Evolutionary conservation across 2,113 vertebrate genomes (phyloP).

Genomic region (Ivindomyrus marchei): DNA sequence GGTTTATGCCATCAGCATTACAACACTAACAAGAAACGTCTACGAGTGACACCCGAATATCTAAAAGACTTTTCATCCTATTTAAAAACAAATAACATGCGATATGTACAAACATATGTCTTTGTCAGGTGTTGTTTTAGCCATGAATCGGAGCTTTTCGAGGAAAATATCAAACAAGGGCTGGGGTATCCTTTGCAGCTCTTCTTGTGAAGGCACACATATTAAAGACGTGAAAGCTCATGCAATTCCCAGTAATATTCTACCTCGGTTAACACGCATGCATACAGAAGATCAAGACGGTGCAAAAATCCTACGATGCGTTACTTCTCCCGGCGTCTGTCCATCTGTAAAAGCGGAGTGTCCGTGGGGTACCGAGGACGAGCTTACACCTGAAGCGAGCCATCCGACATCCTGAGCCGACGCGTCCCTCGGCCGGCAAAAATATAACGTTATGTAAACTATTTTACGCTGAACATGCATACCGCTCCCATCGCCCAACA

Average conservation of each 20-base stretch:
- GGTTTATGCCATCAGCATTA: slow-evolving; percentile 54
- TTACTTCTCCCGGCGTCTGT: slow-evolving; percentile 23
- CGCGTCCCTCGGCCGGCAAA: slow-evolving; percentile 8
- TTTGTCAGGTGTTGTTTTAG: neutral
- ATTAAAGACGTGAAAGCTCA: neutral
- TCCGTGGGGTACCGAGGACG: slow-evolving; percentile 36
- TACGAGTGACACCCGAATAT: slow-evolving; percentile 35
- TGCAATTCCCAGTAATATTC: slow-evolving; percentile 2
- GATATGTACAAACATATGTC: neutral
- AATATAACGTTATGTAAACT: neutral
- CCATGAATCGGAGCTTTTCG: neutral
- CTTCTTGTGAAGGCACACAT: neutral
- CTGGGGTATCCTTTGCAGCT: neutral
- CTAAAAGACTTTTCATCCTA: slow-evolving; percentile 32
- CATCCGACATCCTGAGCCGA: slow-evolving; percentile 19
- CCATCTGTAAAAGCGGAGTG: slow-evolving; percentile 49
- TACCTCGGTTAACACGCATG: neutral
- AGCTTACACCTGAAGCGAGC: slow-evolving; percentile 44
- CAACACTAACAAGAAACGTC: slow-evolving; percentile 37
- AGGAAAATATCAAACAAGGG: neutral
- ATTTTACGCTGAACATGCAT: neutral
- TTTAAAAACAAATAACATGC: slow-evolving; percentile 1
- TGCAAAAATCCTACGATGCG: slow-evolving; percentile 28
- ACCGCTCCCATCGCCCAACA: slow-evolving; percentile 18
- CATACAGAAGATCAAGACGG: slow-evolving; percentile 5